A percentile compares a stretch with the other conserved stretches of the same genome.
Conservation (phyloP, 1,140 invertebrate species). For the Zaprionus lachaisei region DNA sequence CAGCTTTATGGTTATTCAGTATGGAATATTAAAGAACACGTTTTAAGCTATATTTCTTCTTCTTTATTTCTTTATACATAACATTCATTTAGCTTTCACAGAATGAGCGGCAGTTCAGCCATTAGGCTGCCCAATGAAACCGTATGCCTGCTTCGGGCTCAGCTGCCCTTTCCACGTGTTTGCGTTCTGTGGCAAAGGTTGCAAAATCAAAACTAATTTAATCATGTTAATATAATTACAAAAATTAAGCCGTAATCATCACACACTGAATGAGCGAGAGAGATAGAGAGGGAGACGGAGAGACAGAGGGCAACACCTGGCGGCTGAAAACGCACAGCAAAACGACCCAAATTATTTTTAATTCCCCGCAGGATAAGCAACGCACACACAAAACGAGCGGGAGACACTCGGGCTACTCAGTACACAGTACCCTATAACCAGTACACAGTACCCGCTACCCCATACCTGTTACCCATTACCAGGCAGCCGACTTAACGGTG, state of each 20-base stretch:
- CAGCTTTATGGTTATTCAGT: no score
- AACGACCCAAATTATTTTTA: conserved; percentile 83
- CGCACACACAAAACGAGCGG: conserved; percentile 56
- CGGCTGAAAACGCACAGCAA: conserved; percentile 63
- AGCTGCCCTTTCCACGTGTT: conserved; percentile 11
- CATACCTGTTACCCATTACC: background rate
- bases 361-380: conserved; percentile 74
- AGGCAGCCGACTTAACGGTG: conserved; percentile 18
- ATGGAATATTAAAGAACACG: background rate
- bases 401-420: conserved; percentile 11
- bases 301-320: conserved; percentile 46
- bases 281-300: background rate
- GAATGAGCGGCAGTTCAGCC: no score
- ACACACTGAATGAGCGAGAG: conserved; percentile 32
- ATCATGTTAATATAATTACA: conserved; percentile 83
- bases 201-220: conserved; percentile 81
- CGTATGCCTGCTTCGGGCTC: conserved; percentile 10
- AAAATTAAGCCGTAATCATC: conserved; percentile 82
- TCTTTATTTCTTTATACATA: no score
- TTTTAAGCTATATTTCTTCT: no score
- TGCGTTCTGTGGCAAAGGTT: conserved; percentile 42
- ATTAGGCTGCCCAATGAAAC: background rate
- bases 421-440: background rate
- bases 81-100: no score
- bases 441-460: background rate